These are phyloP conservation scores for Ormyrus rosae DNA, from an alignment of 2,888 invertebrate genomes.

Conservation along the genomic window DNA sequence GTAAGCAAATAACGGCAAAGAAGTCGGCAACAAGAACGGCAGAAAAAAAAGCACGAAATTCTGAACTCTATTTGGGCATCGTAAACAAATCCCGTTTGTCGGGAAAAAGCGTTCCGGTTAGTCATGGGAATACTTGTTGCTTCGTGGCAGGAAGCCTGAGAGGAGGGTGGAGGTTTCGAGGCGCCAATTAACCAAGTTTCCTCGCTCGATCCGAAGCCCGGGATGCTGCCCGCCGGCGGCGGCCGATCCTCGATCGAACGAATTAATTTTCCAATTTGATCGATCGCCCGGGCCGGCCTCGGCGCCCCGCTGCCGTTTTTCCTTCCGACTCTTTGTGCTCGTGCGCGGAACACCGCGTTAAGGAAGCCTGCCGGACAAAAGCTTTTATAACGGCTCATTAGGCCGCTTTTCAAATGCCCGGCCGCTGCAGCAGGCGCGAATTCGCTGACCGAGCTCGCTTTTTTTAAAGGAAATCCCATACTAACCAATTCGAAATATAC, in stretches of 20 bases:
- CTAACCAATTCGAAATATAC: too few relatives aligned
- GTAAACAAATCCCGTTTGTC: constrained; percentile 43
- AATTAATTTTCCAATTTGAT: constrained; percentile 50
- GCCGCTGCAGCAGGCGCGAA: neutral
- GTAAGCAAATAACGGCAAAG: constrained; percentile 19
- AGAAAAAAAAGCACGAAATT: too few relatives aligned
- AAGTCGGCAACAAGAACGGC: too few relatives aligned
- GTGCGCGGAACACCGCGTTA: constrained; percentile 8
- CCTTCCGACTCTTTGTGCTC: neutral
- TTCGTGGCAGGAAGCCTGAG: neutral
- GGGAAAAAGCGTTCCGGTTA: constrained; percentile 11
- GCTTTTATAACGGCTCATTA: constrained; percentile 50
- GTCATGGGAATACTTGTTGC: constrained; percentile 46
- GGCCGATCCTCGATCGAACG: constrained; percentile 1
- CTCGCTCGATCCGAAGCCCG: too few relatives aligned
- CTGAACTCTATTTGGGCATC: constrained; percentile 24
- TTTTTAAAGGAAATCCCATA: too few relatives aligned
- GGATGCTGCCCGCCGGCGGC: too few relatives aligned
- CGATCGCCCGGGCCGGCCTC: neutral
- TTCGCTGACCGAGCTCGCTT: constrained; percentile 2
- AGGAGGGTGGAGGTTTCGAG: neutral
- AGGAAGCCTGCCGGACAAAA: constrained; percentile 32
- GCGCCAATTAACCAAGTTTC: constrained; percentile 45
- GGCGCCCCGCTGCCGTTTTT: neutral
- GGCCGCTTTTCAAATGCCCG: constrained; percentile 24